Conservation (phyloP, 1,140 invertebrate species). For the Conus ventricosus region DNA sequence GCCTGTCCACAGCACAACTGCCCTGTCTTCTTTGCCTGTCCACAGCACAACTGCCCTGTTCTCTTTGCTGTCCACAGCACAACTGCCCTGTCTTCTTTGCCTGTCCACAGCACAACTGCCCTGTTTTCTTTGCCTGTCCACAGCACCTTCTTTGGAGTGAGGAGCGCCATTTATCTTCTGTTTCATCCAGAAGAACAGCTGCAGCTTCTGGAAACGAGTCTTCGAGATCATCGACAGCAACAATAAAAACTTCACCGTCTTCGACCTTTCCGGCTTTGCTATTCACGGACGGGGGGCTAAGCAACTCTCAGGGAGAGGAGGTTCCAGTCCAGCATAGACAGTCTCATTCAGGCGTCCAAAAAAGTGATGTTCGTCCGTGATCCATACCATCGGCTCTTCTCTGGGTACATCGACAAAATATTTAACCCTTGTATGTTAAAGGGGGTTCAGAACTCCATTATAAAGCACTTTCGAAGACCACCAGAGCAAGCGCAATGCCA, state of each 20-base stretch:
- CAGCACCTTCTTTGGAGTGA: background rate
- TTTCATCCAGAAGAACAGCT: slow-evolving; percentile 1
- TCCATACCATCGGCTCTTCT: slow-evolving; percentile 29
- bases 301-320: background rate
- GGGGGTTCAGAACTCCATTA: background rate
- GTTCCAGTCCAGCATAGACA: background rate
- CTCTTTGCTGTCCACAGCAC: too few species aligned
- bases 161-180: background rate
- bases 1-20: too few species aligned
- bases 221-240: background rate
- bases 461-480: too few species aligned
- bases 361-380: slow-evolving; percentile 28
- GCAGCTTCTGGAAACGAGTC: slow-evolving; percentile 33
- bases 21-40: too few species aligned
- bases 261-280: slow-evolving; percentile 22
- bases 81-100: too few species aligned
- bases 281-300: background rate
- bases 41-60: too few species aligned
- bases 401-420: slow-evolving; percentile 28
- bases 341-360: background rate
- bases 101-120: too few species aligned
- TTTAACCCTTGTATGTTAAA: background rate
- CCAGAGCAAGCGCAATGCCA: background rate
- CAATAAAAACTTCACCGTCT: background rate
- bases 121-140: too few species aligned